Base-by-base conservation (phyloP, 2,113 vertebrate species). In the Ancistrus triradiatus region DNA sequence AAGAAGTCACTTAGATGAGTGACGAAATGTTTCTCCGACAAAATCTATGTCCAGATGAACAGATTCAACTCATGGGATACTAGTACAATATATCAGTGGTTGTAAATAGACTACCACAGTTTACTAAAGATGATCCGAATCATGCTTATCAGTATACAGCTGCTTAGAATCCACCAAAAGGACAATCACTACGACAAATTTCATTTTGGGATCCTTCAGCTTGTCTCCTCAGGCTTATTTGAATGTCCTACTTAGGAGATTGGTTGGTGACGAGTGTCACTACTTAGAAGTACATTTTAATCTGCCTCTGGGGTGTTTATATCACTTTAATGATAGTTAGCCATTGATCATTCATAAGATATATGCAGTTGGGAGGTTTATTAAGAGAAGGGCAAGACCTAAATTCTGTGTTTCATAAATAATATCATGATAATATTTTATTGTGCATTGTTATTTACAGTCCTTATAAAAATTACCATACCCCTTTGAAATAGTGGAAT, bases 81-180 rank as follows among this genome's bases (percentile, higher is more conserved):
- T n/a, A n/a, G n/a, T n/a, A n/a, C n/a, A n/a, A n/a, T n/a, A n/a
- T n/a, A n/a, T n/a, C n/a, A n/a, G n/a, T n/a, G n/a, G n/a, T n/a
- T n/a, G n/a, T n/a, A n/a, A n/a, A n/a, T n/a, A n/a, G n/a, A n/a
- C n/a, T 52, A 60, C 55, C 55, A 56, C 56, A 37, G 22, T 57
- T 71, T 22, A 38, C 42, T 60, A 40, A 60, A 71, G 60, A 55
- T 59, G 61, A 56, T 49, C 59, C 28, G 43, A 66, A 53, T 24
- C 40, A 52, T 28, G 49, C 21, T 27, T 18, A 68, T 61, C 59
- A 68, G 58, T 62, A 10, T 47, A 25, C 15, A 61, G 24, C 58
- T 27, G 40, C 50, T 55, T 44, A 31, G 28, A 61, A 37, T 27
- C 1, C 11, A 55, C 28, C 42, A 55, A 25, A 44, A 27, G 50